Base-by-base conservation (phyloP, 2,888 invertebrate species). In the Acholoe squamosa region DNA sequence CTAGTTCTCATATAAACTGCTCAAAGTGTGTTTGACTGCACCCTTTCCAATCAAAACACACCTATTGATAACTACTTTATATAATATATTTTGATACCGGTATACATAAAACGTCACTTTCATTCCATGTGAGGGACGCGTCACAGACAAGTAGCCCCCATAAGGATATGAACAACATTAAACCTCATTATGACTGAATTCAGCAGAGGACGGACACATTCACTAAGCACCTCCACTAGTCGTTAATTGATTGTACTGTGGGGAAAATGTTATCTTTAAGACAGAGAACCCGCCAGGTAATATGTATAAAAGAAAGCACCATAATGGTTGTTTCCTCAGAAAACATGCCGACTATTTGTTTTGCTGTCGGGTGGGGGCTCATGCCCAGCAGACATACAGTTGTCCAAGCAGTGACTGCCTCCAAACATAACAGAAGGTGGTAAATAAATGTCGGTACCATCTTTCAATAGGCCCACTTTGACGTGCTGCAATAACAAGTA, bases 261-360 rank as follows among this genome's bases (percentile, higher is more conserved):
- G 34, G 22, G 52, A 86, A 51, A 54, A 54, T 86, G 86, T 86
- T 86, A 52, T 52, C 86, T 86, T 54, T 54, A 86, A 54, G 86
- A 52, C 86, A 86, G 54, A 86, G 54, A 25, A 28, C 28, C 28
- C 54, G 34, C 22, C 84, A n/a, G 86, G 86, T 52, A 54, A 54
- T 86, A 54, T 86, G 86, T 86, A 86, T 86, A 86, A 86, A 86
- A 86, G 86, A 86, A 86, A 52, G 54, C 52, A 56, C 52, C 52
- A 86, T 86, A 86, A 86, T 86, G 86, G 86, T 54, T 86, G 86
- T 86, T 86, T 86, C 86, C 52, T 86, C 33, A 86, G 86, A 54
- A 86, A 86, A 86, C 86, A 86, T 14, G 12, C 25, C 52, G 3
- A 14, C 19, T 86, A 54, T 86, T 86, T n/a, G 86, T 86, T 86